A percentile compares a stretch with the other conserved stretches of the same genome.
phyloP scores from a whole-genome alignment of 2,797 vertebrate species.

The Coreius guichenoti region DNA sequence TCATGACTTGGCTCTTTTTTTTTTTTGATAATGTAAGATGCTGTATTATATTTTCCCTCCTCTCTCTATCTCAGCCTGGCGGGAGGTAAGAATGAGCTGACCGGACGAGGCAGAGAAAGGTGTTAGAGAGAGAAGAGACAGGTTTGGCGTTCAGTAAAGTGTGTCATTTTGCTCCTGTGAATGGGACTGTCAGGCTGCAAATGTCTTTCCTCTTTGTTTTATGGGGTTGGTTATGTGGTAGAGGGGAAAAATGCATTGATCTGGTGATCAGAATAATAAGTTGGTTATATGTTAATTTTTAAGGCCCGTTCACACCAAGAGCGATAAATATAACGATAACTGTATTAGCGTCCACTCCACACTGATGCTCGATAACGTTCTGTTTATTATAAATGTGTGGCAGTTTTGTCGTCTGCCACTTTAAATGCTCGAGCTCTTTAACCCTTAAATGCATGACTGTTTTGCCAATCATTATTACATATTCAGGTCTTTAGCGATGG shows the following conservation, averaged over 20 bases:
- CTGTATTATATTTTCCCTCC: conserved; percentile 68
- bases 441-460: no score
- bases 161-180: conserved; percentile 35
- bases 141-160: conserved; percentile 31
- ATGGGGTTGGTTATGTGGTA: background rate
- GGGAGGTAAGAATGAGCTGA: conserved; percentile 39
- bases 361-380: background rate
- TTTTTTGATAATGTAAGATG: conserved; percentile 67
- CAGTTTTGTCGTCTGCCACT: background rate
- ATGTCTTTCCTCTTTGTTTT: conserved; percentile 34
- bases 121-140: conserved; percentile 27
- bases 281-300: background rate
- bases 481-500: no score
- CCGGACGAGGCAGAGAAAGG: conserved; percentile 16
- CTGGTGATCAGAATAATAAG: background rate
- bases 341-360: background rate
- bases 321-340: background rate
- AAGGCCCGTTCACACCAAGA: background rate
- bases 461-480: no score
- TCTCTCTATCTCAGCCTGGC: conserved; percentile 60
- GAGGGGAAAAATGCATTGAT: background rate
- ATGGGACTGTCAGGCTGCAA: conserved; percentile 31
- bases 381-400: background rate
- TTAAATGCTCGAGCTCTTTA: background rate
- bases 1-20: conserved; percentile 83